Percentiles rank a stretch among this genome's conserved stretches.
These are phyloP conservation scores for Platycheirus albimanus DNA, from an alignment of 2,888 invertebrate species.

Conservation along the genomic window DNA sequence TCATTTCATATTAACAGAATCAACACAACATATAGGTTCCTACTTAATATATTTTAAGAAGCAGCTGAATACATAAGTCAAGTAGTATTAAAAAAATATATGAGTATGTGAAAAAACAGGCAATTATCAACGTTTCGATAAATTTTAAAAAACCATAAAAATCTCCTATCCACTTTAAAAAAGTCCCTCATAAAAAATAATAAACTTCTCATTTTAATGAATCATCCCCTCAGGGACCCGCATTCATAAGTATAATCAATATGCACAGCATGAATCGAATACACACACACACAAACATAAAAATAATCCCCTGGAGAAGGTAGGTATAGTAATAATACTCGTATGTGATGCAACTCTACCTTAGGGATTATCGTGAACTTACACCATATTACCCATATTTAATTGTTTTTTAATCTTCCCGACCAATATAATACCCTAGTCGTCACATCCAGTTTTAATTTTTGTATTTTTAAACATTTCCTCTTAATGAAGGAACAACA, in stretches of 20 bases:
- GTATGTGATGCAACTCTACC: constrained; percentile 42
- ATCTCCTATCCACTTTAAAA: not conserved
- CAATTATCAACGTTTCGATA: not conserved
- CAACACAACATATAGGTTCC: too few species aligned
- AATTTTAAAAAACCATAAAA: not conserved
- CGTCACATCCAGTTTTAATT: constrained; percentile 10
- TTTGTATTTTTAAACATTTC: constrained; percentile 11
- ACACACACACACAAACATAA: too few species aligned
- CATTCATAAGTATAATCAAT: constrained; percentile 19
- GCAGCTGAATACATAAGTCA: constrained; percentile 1
- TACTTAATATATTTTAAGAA: not conserved
- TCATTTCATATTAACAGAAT: too few species aligned
- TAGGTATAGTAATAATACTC: constrained; percentile 9
- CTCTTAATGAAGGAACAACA: constrained; percentile 7
- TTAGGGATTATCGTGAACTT: constrained; percentile 63
- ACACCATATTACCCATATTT: constrained; percentile 64
- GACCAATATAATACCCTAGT: constrained; percentile 38
- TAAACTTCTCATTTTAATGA: constrained; percentile 6
- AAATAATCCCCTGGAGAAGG: too few species aligned
- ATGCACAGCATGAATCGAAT: constrained; percentile 14
- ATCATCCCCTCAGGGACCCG: constrained; percentile 26
- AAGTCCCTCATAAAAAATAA: constrained; percentile 8
- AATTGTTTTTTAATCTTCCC: constrained; percentile 66
- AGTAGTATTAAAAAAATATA: too few species aligned
- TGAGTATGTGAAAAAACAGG: too few species aligned